phyloP scores from a whole-genome alignment of 2,888 invertebrate species.

The Junonia oenone region DNA sequence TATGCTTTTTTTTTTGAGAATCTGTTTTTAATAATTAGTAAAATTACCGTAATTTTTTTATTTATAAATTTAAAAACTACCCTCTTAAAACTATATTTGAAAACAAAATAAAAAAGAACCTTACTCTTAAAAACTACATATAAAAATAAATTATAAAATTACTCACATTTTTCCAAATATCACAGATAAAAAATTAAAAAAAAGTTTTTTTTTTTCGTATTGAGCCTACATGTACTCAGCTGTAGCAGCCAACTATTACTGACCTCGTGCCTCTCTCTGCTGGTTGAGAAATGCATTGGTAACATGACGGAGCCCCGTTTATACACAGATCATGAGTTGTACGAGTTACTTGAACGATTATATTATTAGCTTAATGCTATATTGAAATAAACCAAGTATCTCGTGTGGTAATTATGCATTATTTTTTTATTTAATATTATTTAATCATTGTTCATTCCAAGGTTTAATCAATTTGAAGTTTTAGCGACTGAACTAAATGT shows the following conservation, averaged over 20 bases:
- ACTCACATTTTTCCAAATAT: conserved; percentile 7
- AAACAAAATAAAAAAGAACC: background rate
- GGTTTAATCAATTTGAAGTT: too few species aligned
- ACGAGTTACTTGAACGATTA: background rate
- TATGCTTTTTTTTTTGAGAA: too few species aligned
- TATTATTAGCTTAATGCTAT: background rate
- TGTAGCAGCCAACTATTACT: conserved; percentile 41
- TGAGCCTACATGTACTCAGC: conserved; percentile 22
- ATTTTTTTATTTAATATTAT: too few species aligned
- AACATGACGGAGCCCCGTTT: conserved; percentile 33
- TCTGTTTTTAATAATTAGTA: too few species aligned
- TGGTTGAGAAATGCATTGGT: conserved; percentile 52
- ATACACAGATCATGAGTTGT: conserved; percentile 8
- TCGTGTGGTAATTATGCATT: background rate
- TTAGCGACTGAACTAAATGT: too few species aligned
- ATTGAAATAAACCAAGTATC: background rate
- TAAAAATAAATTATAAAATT: background rate
- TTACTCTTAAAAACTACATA: background rate
- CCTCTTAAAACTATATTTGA: background rate
- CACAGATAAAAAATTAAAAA: background rate
- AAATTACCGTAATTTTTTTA: too few species aligned
- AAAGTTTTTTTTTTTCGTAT: conserved; percentile 1
- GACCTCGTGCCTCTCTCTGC: conserved; percentile 45
- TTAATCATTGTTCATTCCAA: too few species aligned
- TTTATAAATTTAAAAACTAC: too few species aligned